Evolutionary conservation across 2,797 vertebrate species (phyloP), one percentile per base, ranked within the genome.

Genomic region (Poecile montanus): DNA sequence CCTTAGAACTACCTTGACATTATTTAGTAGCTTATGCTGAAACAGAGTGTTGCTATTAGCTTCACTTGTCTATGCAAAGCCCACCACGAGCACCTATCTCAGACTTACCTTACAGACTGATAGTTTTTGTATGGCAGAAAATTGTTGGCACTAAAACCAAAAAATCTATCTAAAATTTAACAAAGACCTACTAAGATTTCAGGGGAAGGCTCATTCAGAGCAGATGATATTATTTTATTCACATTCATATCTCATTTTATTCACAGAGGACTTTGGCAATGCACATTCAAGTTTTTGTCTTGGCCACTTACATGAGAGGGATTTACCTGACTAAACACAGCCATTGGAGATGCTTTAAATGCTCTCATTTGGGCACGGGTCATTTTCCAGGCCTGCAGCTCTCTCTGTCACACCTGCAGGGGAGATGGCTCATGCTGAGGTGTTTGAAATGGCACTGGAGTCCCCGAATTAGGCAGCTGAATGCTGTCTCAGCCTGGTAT

Each of bases 31-130:
- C 32, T 89, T 45, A 50, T 22, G 21, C 25, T 63, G 42, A 42
- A 77, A 32, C 6, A n/a, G 7, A 26, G 4, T 3, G 5, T 27
- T 68, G 20, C 19, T 63, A 0, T 71, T 56, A 75, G 27, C 17
- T 78, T 56, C n/a, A 13, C 17, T 68, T 76, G 10, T 25, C 40
- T 51, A 1, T 61, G 19, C 9, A 48, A 42, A 75, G 19, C 67
- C 12, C 12, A 22, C 34, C 60, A 25, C 13, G 32, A 34, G 17
- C 11, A n/a, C 10, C 15, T 45, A 0, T 34, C 47, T 66, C 50
- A 66, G 22, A 58, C 6, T 25, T 76, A 34, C 42, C 14, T 85
- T 34, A 25, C 7, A 68, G 16, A 58, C 7, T 0, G 0, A 38
- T 12, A 61, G 7, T 29, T 87, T 66, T 82, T 13, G 16, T 23